Conservation (phyloP, 2,888 invertebrate genomes). For the Idaea dimidiata region DNA sequence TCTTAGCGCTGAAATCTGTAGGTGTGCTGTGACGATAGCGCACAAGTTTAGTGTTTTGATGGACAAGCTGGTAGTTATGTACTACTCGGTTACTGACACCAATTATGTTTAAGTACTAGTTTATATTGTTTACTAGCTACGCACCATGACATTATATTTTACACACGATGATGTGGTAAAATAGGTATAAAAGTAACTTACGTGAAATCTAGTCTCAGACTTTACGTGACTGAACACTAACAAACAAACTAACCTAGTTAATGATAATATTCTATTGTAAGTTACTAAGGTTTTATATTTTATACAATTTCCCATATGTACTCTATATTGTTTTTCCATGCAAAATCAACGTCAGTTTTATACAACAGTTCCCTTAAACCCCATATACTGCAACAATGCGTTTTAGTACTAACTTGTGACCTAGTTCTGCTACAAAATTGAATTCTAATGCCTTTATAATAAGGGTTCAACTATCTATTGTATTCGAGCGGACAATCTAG, state of each 20-base stretch:
- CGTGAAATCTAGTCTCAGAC: background rate
- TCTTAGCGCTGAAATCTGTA: no score
- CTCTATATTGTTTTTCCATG: background rate
- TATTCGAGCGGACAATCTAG: conserved; percentile 46
- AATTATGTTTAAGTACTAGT: no score
- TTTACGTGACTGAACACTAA: no score
- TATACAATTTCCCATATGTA: no score
- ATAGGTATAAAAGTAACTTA: no score
- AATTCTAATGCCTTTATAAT: conserved; percentile 41
- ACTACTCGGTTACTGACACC: background rate
- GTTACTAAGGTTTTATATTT: no score
- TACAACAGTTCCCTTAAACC: background rate
- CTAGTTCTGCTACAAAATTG: conserved; percentile 31
- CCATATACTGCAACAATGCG: conserved; percentile 16
- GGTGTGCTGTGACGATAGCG: no score
- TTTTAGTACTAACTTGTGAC: conserved; percentile 13
- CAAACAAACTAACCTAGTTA: no score
- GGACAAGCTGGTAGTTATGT: background rate
- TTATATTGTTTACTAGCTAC: background rate
- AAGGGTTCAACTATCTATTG: conserved; percentile 40
- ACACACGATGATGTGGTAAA: no score
- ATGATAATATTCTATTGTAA: no score
- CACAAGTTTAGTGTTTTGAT: no score
- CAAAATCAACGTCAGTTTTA: background rate
- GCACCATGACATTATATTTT: background rate